Percentiles rank a stretch among this genome's conserved stretches.
These are phyloP conservation scores for Rhizoglyphus robini DNA, from an alignment of 1,140 invertebrate species.

Conservation along the genomic window DNA sequence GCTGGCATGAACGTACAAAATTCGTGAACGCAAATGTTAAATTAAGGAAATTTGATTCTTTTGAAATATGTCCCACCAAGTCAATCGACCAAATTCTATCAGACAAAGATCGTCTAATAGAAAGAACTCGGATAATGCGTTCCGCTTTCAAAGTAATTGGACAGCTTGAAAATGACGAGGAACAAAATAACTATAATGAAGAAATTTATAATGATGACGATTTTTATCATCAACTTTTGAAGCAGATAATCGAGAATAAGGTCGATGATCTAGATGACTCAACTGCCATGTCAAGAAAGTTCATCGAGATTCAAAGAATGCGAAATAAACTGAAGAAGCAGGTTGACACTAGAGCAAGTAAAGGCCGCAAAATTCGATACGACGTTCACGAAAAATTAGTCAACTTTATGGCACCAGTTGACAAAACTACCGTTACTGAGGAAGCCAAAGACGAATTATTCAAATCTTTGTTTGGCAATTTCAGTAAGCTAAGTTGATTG, in stretches of 20 bases:
- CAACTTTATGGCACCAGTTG: conserved; percentile 80
- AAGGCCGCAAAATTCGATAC: conserved; percentile 76
- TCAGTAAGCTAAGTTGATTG: not conserved
- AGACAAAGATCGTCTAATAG: conserved; percentile 59
- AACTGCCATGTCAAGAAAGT: conserved; percentile 44
- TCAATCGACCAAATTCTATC: conserved; percentile 71
- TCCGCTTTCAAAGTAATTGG: conserved; percentile 58
- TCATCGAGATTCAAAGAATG: conserved; percentile 77
- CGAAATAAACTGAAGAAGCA: conserved; percentile 75
- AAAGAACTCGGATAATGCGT: conserved; percentile 63
- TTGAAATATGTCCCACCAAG: conserved; percentile 59
- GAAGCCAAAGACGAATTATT: conserved; percentile 64
- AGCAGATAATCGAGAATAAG: conserved; percentile 83
- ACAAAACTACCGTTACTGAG: conserved; percentile 53
- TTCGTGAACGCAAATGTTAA: conserved; percentile 37
- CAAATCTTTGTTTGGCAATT: conserved; percentile 58
- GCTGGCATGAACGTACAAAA: conserved; percentile 82
- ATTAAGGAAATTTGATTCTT: conserved; percentile 45
- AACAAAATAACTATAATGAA: conserved; percentile 36
- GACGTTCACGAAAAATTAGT: conserved; percentile 76
- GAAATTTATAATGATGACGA: conserved; percentile 95
- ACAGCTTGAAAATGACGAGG: conserved; percentile 26
- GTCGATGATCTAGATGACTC: conserved; percentile 63
- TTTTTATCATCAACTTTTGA: conserved; percentile 82
- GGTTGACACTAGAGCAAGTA: conserved; percentile 78